Percentiles rank a stretch among this genome's conserved stretches.
Conservation (phyloP, 2,113 vertebrate species). For the Aptenodytes patagonicus region DNA sequence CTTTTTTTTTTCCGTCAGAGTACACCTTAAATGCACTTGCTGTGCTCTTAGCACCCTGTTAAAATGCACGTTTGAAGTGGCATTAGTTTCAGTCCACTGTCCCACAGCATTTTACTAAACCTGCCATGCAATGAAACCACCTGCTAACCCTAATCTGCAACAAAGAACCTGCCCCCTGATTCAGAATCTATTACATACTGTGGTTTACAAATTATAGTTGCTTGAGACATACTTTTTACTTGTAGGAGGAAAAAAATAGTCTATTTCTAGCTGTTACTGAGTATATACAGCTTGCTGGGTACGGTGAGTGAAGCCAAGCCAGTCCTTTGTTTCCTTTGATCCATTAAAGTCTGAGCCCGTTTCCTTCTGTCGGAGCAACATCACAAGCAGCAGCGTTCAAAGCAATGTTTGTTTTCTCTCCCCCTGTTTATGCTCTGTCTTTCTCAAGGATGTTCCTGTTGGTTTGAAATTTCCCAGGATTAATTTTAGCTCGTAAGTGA, state of each 20-base stretch:
- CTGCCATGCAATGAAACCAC: not conserved
- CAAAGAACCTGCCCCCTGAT: not conserved
- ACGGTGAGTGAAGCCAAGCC: slow-evolving; percentile 32
- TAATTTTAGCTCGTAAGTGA: not conserved
- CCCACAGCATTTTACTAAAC: not conserved
- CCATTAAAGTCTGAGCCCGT: not conserved
- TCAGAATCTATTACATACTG: not conserved
- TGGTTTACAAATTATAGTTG: not conserved
- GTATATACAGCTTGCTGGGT: not conserved
- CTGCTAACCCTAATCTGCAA: not conserved
- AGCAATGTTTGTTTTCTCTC: slow-evolving; percentile 39
- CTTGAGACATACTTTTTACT: not conserved
- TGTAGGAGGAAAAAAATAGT: not conserved
- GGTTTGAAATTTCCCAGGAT: slow-evolving; percentile 40
- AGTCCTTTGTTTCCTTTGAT: slow-evolving; percentile 53
- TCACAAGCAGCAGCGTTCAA: slow-evolving; percentile 28
- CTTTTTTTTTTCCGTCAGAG: not conserved
- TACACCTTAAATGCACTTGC: not conserved
- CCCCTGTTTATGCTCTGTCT: slow-evolving; percentile 5
- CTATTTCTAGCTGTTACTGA: slow-evolving; percentile 4
- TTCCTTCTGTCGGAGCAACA: slow-evolving; percentile 39
- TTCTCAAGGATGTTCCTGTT: slow-evolving; percentile 34
- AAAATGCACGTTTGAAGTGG: not conserved
- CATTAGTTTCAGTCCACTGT: not conserved
- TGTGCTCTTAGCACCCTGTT: not conserved